A percentile compares a stretch with the other conserved stretches of the same genome.
Conservation (phyloP, 1,140 invertebrate species). For the Eufriesea mexicana region DNA sequence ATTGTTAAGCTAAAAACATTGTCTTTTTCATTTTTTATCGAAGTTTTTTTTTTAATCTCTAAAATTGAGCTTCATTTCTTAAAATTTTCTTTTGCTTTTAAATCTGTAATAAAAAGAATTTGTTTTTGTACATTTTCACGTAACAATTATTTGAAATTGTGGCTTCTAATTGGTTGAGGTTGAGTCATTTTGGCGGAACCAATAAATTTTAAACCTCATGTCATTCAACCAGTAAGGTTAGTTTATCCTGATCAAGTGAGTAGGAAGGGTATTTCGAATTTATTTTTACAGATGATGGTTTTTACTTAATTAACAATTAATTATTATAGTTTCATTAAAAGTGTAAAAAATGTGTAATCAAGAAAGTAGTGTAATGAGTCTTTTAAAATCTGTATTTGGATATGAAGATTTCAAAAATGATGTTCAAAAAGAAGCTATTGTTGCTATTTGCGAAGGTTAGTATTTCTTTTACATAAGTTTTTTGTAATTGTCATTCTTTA, state of each 20-base stretch:
- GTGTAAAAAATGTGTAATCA: background rate
- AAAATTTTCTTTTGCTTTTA: background rate
- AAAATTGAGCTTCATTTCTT: background rate
- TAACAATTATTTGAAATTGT: background rate
- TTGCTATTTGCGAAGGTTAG: slow-evolving; percentile 7
- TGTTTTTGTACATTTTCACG: background rate
- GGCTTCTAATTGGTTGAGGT: background rate
- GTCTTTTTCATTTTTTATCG: too few species aligned
- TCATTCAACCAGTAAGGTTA: background rate
- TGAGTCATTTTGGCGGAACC: background rate
- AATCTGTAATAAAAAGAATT: background rate
- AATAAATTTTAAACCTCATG: background rate
- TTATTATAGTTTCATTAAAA: background rate
- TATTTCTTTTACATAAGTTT: background rate
- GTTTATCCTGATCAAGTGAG: background rate
- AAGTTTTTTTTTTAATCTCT: background rate
- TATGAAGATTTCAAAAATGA: slow-evolving; percentile 1
- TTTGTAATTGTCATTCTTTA: background rate
- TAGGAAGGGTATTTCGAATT: background rate
- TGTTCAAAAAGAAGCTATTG: slow-evolving; percentile 1
- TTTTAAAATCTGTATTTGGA: background rate
- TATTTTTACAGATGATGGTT: background rate
- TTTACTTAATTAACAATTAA: background rate
- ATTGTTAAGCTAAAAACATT: background rate
- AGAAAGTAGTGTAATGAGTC: background rate